Evolutionary conservation across 2,797 vertebrate genomes (phyloP), one percentile per base, ranked within the genome.

Genomic region (Microctenopoma stevenorrisi): DNA sequence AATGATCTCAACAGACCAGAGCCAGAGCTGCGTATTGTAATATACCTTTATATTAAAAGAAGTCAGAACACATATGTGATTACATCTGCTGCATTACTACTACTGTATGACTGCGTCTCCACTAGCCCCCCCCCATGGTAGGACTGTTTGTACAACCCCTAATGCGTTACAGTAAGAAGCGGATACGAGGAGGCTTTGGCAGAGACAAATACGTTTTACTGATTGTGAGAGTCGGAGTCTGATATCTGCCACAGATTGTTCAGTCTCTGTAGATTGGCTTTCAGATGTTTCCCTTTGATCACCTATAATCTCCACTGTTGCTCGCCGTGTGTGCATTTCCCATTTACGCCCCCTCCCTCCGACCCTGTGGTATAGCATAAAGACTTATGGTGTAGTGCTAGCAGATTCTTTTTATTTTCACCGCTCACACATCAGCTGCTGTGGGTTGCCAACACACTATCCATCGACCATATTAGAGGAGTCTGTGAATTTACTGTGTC

Each of bases 231-330:
- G 22, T 55, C 72, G 54, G 10, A 71, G 51, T 64, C 74, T 64
- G 81, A 74, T 80, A 70, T 79, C 79, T 50, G 51, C n/a, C 42
- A 46, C 49, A 64, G 52, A 85, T 86, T 74, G 76, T 55, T 53
- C 47, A 4, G 40, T n/a, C 42, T 11, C 9, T 16, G 26, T 48
- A 74, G 77, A 87, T 67, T 57, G 62, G 55, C 74, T 85, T 78
- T 57, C 42, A 75, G 48, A 72, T 58, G 18, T 46, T 52, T 61
- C 13, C 2, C 25, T 75, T 76, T 82, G 61, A 84, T 85, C 64
- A 35, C 43, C 55, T 61, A 64, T 74, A 69, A 83, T 66, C 74
- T 74, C 48, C 35, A 3, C 62, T 66, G 68, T 42, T 60, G 61
- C 68, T 44, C 52, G 6, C 58, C 62, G 47, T 59, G 30, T 85